A percentile compares a stretch with the other conserved stretches of the same genome.
phyloP scores from a whole-genome alignment of 2,888 invertebrate species.

The Mesoligia furuncula region DNA sequence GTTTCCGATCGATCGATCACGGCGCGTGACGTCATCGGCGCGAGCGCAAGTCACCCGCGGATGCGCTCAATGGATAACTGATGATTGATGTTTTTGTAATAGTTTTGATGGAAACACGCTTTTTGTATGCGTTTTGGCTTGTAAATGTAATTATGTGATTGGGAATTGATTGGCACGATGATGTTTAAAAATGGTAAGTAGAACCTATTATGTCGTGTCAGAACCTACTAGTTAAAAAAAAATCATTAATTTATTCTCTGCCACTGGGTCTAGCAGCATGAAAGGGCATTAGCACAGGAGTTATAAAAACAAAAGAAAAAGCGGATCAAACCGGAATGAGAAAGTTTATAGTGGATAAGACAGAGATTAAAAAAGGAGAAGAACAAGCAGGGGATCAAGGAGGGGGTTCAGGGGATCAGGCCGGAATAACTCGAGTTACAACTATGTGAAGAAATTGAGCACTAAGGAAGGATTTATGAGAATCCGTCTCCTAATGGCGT shows the following conservation, averaged over 20 bases:
- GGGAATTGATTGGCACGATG: constrained; percentile 20
- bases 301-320: no score
- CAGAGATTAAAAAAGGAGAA: no score
- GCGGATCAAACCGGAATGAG: no score
- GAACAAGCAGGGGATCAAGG: no score
- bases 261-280: background rate
- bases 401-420: no score
- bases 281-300: background rate
- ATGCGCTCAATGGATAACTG: constrained; percentile 46
- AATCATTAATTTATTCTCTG: background rate
- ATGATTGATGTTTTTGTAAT: constrained; percentile 59
- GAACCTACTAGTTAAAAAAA: background rate
- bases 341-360: no score
- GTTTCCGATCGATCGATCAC: constrained; percentile 68
- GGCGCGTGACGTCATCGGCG: constrained; percentile 62
- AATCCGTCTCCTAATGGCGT: background rate
- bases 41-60: constrained; percentile 44
- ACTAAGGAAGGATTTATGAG: background rate
- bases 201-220: background rate
- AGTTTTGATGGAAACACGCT: constrained; percentile 42
- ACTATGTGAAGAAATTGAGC: background rate
- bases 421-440: no score
- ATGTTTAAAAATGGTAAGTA: constrained; percentile 11
- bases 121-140: constrained; percentile 46
- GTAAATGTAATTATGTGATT: constrained; percentile 27